These are phyloP conservation scores for Triops cancriformis DNA, from an alignment of 1,140 invertebrate species.

Conservation along the genomic window DNA sequence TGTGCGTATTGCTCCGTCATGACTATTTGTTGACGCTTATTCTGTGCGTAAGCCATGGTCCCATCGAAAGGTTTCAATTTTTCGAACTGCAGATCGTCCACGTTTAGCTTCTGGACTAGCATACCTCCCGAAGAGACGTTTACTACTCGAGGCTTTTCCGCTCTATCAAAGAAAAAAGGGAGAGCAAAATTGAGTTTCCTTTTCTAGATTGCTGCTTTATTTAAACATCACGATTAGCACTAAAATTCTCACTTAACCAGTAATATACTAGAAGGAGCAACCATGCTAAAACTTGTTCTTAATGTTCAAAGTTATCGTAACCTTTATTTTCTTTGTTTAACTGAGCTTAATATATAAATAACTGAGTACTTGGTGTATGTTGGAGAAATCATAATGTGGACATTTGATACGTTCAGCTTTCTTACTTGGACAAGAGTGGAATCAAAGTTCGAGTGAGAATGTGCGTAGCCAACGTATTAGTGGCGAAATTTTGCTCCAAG, in stretches of 20 bases:
- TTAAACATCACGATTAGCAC: no score
- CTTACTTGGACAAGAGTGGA: slow-evolving; percentile 30
- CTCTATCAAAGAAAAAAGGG: slow-evolving; percentile 30
- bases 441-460: slow-evolving; percentile 41
- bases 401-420: background rate
- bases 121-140: slow-evolving; percentile 47
- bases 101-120: slow-evolving; percentile 43
- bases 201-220: no score
- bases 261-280: no score
- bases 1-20: slow-evolving; percentile 44
- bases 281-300: no score
- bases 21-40: slow-evolving; percentile 44
- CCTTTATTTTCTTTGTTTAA: no score
- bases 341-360: no score
- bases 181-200: background rate
- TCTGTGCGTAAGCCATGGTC: slow-evolving; percentile 46
- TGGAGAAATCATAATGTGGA: slow-evolving; percentile 2
- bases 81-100: slow-evolving; percentile 43
- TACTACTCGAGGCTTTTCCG: slow-evolving; percentile 36
- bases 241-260: no score
- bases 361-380: no score
- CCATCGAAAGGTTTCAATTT: slow-evolving; percentile 43
- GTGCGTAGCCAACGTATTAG: slow-evolving; percentile 45
- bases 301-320: no score
- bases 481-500: slow-evolving; percentile 46